Conservation (phyloP, 2,113 vertebrate genomes). For the Nestor notabilis region DNA sequence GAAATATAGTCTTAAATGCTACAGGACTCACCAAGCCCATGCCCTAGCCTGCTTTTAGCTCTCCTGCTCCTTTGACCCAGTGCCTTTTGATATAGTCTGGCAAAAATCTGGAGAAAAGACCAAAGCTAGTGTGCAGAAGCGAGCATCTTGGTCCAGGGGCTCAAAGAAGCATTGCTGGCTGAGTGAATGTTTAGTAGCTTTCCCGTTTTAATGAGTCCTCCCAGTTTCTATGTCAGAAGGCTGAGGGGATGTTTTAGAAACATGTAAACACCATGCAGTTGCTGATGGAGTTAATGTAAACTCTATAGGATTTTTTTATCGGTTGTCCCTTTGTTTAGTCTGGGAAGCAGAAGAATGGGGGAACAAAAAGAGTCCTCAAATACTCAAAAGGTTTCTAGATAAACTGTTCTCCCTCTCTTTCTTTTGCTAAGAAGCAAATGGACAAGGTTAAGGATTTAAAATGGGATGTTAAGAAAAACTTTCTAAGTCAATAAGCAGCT, state of each 20-base stretch:
- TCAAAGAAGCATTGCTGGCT: background rate
- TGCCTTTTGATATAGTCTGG: background rate
- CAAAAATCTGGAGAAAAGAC: background rate
- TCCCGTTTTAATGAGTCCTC: background rate
- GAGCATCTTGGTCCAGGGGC: background rate
- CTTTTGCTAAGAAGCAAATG: background rate
- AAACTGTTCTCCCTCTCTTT: background rate
- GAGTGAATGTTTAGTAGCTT: background rate
- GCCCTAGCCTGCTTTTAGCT: background rate
- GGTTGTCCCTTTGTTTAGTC: slow-evolving; percentile 49
- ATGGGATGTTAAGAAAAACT: background rate
- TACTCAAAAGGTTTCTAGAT: background rate
- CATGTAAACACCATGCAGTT: slow-evolving; percentile 33
- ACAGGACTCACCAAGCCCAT: background rate
- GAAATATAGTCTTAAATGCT: background rate
- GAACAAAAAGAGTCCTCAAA: background rate
- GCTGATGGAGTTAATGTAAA: slow-evolving; percentile 47
- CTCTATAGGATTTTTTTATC: slow-evolving; percentile 49
- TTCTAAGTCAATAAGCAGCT: background rate
- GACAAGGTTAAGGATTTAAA: background rate
- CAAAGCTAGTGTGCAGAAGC: background rate
- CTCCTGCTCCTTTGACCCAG: background rate
- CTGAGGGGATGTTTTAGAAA: slow-evolving; percentile 15
- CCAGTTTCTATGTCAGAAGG: background rate
- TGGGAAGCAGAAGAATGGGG: background rate